Conservation (phyloP, 2,113 vertebrate species). For the Hyaena hyaena region DNA sequence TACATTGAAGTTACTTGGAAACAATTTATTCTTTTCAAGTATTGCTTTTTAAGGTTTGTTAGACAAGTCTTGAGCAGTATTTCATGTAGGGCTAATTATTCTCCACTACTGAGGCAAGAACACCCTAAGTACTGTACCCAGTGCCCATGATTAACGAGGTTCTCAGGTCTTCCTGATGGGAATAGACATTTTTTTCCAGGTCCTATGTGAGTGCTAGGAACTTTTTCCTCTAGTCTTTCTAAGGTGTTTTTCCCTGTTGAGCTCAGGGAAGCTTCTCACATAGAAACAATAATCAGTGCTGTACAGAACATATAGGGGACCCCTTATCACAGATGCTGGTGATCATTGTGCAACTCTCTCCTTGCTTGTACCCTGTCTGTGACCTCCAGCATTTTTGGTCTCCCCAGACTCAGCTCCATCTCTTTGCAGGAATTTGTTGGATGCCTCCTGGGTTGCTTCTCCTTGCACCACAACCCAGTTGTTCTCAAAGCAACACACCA, state of each 20-base stretch:
- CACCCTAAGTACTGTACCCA: not conserved
- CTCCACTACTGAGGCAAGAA: not conserved
- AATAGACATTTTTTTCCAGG: not conserved
- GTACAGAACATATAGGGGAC: not conserved
- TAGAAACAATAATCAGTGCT: not conserved
- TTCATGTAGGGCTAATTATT: not conserved
- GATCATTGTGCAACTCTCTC: not conserved
- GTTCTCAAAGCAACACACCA: not conserved
- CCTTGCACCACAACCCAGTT: not conserved
- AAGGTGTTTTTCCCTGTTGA: no score
- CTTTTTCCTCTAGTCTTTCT: not conserved
- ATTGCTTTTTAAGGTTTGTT: constrained; percentile 42
- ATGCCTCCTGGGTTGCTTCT: not conserved
- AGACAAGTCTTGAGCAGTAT: not conserved
- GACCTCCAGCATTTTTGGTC: not conserved
- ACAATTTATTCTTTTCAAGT: not conserved
- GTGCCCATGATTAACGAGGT: not conserved
- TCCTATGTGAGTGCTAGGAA: not conserved
- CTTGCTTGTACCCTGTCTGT: not conserved
- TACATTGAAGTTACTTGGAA: not conserved
- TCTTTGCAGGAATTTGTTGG: not conserved
- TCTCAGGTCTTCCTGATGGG: not conserved
- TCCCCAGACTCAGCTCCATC: not conserved
- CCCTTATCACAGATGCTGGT: not conserved
- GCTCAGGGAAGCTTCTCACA: not conserved